phyloP scores from a whole-genome alignment of 37 sponge, comb jelly and placozoan species.

The Eunapius fragilis region DNA sequence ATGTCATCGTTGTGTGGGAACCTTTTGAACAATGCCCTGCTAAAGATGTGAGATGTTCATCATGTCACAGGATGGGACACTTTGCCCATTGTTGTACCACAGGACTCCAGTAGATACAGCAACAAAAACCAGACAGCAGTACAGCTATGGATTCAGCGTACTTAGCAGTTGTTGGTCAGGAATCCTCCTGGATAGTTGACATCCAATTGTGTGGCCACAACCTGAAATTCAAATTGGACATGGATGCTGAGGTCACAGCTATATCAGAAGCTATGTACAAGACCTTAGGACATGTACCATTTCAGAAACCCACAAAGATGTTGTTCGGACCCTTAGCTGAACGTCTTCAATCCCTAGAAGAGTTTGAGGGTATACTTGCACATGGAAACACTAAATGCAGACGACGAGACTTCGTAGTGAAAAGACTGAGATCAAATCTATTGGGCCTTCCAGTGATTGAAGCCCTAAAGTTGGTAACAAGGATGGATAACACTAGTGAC shows the following conservation, averaged over 20 bases:
- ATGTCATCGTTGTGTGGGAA: constrained; percentile 13
- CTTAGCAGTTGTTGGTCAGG: neutral
- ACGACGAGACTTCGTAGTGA: constrained; percentile 8
- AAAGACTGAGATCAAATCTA: constrained; percentile 8
- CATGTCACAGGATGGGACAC: constrained; percentile 27
- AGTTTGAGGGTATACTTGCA: neutral
- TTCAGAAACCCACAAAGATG: constrained; percentile 8
- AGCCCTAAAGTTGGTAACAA: constrained; percentile 8
- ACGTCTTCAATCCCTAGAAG: neutral
- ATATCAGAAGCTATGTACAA: neutral
- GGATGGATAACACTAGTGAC: neutral
- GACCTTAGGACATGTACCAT: neutral
- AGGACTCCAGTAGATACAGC: neutral
- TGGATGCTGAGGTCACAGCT: constrained; percentile 43
- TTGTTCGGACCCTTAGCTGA: constrained; percentile 7
- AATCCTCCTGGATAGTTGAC: constrained; percentile 6
- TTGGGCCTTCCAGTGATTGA: constrained; percentile 9
- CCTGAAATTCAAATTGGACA: constrained; percentile 37
- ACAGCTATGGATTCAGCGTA: constrained; percentile 9
- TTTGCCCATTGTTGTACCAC: neutral
- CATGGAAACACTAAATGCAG: neutral
- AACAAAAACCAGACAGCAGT: neutral
- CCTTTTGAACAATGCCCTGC: constrained; percentile 22
- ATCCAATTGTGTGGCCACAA: constrained; percentile 1
- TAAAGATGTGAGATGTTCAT: constrained; percentile 1